A percentile compares a stretch with the other conserved stretches of the same genome.
These are phyloP conservation scores for Nemurella pictetii DNA, from an alignment of 2,888 invertebrate species.

Conservation along the genomic window DNA sequence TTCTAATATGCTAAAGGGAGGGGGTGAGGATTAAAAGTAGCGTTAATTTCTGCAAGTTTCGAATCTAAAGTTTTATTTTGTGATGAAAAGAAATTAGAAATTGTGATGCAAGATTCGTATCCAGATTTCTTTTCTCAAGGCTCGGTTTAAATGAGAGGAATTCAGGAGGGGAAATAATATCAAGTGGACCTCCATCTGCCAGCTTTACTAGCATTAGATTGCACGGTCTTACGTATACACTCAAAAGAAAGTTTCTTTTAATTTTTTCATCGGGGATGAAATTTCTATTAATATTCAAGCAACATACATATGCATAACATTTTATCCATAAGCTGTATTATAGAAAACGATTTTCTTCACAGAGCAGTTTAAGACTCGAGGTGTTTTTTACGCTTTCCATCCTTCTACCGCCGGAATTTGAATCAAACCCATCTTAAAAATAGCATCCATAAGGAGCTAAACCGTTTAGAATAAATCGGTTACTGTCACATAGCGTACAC, in stretches of 20 bases:
- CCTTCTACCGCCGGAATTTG: background rate
- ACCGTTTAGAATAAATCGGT: background rate
- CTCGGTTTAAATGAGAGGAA: constrained; percentile 18
- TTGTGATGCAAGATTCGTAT: constrained; percentile 41
- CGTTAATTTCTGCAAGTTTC: constrained; percentile 18
- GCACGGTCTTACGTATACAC: constrained; percentile 19
- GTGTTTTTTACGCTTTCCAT: background rate
- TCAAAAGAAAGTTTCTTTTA: constrained; percentile 37
- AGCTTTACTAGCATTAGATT: constrained; percentile 15
- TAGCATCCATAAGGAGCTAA: background rate
- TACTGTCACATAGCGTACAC: background rate
- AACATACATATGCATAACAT: constrained; percentile 39
- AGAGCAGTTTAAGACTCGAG: background rate
- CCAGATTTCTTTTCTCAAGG: constrained; percentile 33
- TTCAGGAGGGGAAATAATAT: constrained; percentile 12
- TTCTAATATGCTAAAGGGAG: background rate
- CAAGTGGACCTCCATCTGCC: background rate
- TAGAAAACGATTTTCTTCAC: background rate
- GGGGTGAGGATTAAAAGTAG: background rate
- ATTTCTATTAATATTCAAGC: constrained; percentile 40
- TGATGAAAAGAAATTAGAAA: constrained; percentile 41
- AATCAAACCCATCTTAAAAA: background rate
- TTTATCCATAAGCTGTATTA: constrained; percentile 18
- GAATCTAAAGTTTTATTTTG: constrained; percentile 19
- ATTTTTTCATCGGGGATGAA: constrained; percentile 38